phyloP scores from a whole-genome alignment of 2,113 vertebrate genomes.

The Trichomycterus rosablanca region DNA sequence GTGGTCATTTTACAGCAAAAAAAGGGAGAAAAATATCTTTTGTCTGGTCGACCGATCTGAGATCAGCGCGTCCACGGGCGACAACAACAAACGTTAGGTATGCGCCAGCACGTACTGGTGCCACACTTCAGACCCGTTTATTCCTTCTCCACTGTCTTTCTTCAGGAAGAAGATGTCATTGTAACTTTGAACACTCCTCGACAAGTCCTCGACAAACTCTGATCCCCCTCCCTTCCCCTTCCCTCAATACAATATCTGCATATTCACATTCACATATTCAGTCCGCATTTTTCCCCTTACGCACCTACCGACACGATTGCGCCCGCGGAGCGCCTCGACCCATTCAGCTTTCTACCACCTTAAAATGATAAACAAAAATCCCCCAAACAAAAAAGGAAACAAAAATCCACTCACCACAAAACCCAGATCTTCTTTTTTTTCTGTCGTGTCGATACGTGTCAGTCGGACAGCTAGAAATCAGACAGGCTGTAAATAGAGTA shows the following conservation, averaged over 20 bases:
- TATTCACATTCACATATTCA: constrained; percentile 37
- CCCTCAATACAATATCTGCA: constrained; percentile 37
- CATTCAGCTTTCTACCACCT: constrained; percentile 46
- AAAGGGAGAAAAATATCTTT: constrained; percentile 70
- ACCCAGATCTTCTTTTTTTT: too few species aligned
- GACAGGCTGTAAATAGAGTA: not conserved
- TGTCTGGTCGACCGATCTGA: constrained; percentile 68
- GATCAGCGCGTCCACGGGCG: constrained; percentile 56
- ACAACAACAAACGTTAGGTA: constrained; percentile 40
- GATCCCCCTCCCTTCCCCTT: constrained; percentile 19
- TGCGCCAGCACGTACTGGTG: constrained; percentile 46
- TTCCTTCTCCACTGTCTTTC: constrained; percentile 7
- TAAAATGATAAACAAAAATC: not conserved
- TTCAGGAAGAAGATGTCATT: constrained; percentile 48
- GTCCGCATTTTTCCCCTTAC: not conserved
- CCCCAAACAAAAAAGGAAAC: not conserved
- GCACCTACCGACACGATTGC: constrained; percentile 63
- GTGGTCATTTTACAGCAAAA: too few species aligned
- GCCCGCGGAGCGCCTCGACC: constrained; percentile 63
- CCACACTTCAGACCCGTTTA: constrained; percentile 32
- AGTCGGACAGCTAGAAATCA: not conserved
- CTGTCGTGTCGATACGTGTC: too few species aligned
- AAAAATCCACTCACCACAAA: not conserved
- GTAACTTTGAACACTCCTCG: constrained; percentile 52
- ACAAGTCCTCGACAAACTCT: constrained; percentile 51